These are phyloP conservation scores for Drosophila baimaii DNA, from an alignment of 1,140 invertebrate species.

Conservation along the genomic window DNA sequence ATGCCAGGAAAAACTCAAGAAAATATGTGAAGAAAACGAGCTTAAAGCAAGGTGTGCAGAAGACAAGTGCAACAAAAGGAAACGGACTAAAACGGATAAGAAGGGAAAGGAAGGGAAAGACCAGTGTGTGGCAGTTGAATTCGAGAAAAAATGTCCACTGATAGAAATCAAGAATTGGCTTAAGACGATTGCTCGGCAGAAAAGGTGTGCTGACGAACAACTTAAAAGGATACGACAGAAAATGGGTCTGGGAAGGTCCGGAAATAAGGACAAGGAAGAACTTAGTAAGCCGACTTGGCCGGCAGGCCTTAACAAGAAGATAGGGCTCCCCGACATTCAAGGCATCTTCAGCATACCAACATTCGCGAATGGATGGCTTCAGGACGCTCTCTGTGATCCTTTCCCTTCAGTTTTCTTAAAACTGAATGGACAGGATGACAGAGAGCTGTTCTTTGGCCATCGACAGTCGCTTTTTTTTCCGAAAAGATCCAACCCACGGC, in stretches of 20 bases:
- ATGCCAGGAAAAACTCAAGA: not conserved
- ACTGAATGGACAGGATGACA: not conserved
- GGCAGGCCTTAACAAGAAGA: not conserved
- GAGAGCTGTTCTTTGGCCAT: not conserved
- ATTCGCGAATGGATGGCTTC: not conserved
- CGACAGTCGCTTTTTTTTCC: not conserved
- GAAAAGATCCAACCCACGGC: too few species aligned
- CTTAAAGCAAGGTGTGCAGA: not conserved
- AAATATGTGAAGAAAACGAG: not conserved
- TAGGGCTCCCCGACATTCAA: not conserved
- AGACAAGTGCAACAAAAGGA: not conserved
- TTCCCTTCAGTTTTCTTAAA: not conserved
- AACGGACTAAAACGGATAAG: not conserved
- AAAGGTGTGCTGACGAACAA: not conserved
- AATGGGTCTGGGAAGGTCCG: not conserved
- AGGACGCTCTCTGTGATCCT: slow-evolving; percentile 12
- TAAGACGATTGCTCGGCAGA: not conserved
- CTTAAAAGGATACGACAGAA: not conserved
- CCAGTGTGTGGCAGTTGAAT: not conserved
- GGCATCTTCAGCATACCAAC: slow-evolving; percentile 1
- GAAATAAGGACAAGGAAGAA: too few species aligned
- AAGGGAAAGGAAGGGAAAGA: not conserved
- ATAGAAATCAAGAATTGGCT: not conserved
- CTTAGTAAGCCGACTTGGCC: not conserved
- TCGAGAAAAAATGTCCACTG: not conserved